A percentile compares a stretch with the other conserved stretches of the same genome.
Evolutionary conservation across 2,797 vertebrate species (phyloP).

Genomic region (Streptopelia turtur): DNA sequence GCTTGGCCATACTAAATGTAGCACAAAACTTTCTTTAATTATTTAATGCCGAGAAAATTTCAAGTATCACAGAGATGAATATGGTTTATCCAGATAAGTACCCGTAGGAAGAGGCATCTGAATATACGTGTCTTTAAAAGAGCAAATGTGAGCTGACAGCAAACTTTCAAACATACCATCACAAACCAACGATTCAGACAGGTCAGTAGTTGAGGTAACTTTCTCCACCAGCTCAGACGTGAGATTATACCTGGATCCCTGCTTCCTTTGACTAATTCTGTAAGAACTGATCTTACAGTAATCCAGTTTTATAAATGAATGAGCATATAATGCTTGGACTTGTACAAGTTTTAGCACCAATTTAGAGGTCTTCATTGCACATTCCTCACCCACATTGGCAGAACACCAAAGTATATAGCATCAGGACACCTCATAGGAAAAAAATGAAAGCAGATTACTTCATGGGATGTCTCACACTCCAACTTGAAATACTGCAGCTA

Average conservation of each 20-base stretch:
- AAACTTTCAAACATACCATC: background rate
- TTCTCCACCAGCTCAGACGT: background rate
- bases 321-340: background rate
- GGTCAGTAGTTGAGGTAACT: background rate
- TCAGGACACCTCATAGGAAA: background rate
- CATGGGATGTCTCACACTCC: background rate
- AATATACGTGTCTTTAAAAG: background rate
- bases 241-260: background rate
- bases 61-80: background rate
- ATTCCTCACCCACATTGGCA: background rate
- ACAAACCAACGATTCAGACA: background rate
- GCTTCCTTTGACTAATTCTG: background rate
- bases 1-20: constrained; percentile 4
- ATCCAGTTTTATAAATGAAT: background rate
- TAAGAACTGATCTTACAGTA: background rate
- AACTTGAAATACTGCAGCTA: background rate
- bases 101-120: constrained; percentile 3
- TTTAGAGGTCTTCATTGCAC: background rate
- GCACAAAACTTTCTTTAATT: constrained; percentile 26
- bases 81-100: background rate
- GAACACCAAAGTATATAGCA: background rate
- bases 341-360: background rate
- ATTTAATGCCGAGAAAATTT: constrained; percentile 39
- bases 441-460: background rate
- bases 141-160: constrained; percentile 12